Evolutionary conservation across 1,140 invertebrate genomes (phyloP), one percentile per base, ranked within the genome.

Genomic region (Sinella curviseta): DNA sequence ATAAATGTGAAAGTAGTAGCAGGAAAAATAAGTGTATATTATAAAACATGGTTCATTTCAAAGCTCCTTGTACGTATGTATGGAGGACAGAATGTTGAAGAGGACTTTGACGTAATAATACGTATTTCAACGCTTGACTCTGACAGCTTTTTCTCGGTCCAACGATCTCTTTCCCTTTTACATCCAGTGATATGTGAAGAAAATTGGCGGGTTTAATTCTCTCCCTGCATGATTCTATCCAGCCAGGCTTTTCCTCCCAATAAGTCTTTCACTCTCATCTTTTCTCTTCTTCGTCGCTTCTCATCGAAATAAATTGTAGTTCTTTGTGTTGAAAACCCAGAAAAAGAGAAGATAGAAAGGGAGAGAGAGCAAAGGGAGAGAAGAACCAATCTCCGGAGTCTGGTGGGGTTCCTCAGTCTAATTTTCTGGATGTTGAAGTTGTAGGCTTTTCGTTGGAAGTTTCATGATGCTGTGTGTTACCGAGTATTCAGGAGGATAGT

Each of bases 121-220:
- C 65, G 26, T 70, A 70, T 70, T 70, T 70, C 28, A 70, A 70
- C 57, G 81, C 81, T 82, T 82, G 77, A 82, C 77, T n/a, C n/a
- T 80, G 77, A 80, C 79, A 82, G 76, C 65, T 79, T 80, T 74
- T 79, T 79, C 78, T 79, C 79, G 79, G 80, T 78, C 80, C 60
- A 80, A 75, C 78, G 77, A 77, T 24, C 60, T 80, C 78, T 76
- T 60, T 80, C 79, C 77, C 75, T 75, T 54, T 36, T 75, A 48
- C 36, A 77, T 80, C 31, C 65, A 81, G 35, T 78, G 76, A 81
- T 77, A 80, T 79, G 76, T 83, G 79, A 79, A 80, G 79, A 81
- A 82, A 82, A 80, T 80, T 82, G 74, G 77, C 79, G 77, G 78
- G n/a, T n/a, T n/a, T n/a, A n/a, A n/a, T n/a, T n/a, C n/a, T n/a